A percentile compares a stretch with the other conserved stretches of the same genome.
Conservation (phyloP, 2,888 invertebrate species). For the Adineta ricciae region DNA sequence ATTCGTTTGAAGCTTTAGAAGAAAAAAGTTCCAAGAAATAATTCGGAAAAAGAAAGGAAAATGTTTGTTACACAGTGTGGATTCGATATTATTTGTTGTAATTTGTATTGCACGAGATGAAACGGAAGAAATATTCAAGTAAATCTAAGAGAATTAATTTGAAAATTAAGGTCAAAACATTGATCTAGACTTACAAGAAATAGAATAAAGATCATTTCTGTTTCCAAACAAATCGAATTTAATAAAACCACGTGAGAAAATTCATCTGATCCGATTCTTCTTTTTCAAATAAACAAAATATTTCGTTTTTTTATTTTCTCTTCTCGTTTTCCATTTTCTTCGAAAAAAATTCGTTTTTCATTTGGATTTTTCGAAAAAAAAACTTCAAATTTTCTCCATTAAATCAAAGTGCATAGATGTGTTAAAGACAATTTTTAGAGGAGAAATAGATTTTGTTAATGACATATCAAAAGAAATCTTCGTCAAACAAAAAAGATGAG, state of each 20-base stretch:
- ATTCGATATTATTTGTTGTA: neutral
- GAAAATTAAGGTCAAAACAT: too few relatives aligned
- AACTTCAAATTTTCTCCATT: too few relatives aligned
- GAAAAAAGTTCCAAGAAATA: too few relatives aligned
- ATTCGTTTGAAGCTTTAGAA: conserved; percentile 73
- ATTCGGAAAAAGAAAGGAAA: too few relatives aligned
- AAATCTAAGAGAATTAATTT: too few relatives aligned
- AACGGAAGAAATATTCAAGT: neutral
- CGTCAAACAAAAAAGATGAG: neutral
- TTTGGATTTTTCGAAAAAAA: neutral
- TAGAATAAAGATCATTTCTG: too few relatives aligned
- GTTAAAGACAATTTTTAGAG: neutral
- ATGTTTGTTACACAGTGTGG: neutral
- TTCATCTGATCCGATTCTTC: neutral
- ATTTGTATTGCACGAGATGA: neutral
- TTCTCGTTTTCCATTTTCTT: neutral
- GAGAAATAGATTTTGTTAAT: neutral
- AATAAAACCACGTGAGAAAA: neutral
- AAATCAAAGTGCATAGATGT: neutral
- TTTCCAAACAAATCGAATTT: neutral
- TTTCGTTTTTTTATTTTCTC: too few relatives aligned
- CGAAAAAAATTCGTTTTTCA: neutral
- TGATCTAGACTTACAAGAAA: too few relatives aligned
- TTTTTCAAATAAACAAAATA: neutral
- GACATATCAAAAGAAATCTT: too few relatives aligned